Conservation (phyloP, 2,888 invertebrate genomes). For the Lymantria monacha region DNA sequence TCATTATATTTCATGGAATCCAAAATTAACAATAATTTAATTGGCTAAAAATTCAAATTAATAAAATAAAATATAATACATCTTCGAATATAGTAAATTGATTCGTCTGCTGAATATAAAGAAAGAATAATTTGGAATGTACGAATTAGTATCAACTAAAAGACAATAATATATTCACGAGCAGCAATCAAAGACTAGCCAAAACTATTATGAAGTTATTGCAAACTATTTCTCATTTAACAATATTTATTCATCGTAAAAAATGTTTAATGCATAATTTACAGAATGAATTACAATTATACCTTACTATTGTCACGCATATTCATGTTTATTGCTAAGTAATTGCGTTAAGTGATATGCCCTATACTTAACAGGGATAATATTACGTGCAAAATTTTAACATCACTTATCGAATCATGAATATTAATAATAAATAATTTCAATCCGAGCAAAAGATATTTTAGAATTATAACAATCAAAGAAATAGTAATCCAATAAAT, state of each 20-base stretch:
- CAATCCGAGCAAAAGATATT: not conserved
- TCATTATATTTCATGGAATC: constrained; percentile 11
- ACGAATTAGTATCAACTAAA: constrained; percentile 33
- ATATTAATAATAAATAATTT: constrained; percentile 34
- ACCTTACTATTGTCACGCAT: constrained; percentile 16
- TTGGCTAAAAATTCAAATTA: not conserved
- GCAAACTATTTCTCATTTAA: constrained; percentile 23
- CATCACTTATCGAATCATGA: constrained; percentile 12
- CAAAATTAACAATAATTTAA: not conserved
- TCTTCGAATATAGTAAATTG: not conserved
- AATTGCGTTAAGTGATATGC: constrained; percentile 13
- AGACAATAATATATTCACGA: not conserved
- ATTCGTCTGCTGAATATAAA: constrained; percentile 2
- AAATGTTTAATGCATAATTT: constrained; percentile 14
- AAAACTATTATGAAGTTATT: constrained; percentile 24
- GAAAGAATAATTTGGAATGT: constrained; percentile 62
- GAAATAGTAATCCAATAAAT: constrained; percentile 9
- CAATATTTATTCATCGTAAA: constrained; percentile 19
- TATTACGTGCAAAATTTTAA: constrained; percentile 13
- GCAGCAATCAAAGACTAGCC: constrained; percentile 14
- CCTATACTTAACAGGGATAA: constrained; percentile 7
- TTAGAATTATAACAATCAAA: not conserved
- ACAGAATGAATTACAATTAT: constrained; percentile 12
- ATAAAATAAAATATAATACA: not conserved
- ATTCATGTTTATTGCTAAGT: constrained; percentile 9